Evolutionary conservation across 2,888 invertebrate genomes (phyloP).

Genomic region (Atethmia centrago): DNA sequence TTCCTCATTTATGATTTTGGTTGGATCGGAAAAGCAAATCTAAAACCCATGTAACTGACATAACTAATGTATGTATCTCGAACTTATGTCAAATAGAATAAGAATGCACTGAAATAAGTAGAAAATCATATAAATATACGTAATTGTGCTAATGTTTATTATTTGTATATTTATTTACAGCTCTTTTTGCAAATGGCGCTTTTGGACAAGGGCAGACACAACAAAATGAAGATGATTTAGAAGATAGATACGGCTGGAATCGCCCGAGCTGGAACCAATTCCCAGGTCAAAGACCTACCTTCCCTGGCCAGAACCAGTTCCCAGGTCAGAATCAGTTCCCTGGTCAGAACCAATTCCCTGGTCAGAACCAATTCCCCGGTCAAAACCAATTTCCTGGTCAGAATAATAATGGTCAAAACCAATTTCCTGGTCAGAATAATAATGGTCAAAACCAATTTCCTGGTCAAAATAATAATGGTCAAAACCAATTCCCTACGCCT

Average conservation of each 20-base stretch:
- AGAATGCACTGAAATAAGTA: neutral
- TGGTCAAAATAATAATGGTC: conserved; percentile 47
- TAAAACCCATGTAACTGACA: neutral
- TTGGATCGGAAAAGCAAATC: neutral
- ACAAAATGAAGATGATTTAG: conserved; percentile 69
- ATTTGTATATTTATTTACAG: conserved; percentile 67
- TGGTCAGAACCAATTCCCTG: conserved; percentile 49
- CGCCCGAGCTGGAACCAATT: conserved; percentile 39
- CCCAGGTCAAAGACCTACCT: conserved; percentile 47
- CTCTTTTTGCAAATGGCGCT: conserved; percentile 68
- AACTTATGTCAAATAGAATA: neutral
- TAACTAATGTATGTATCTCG: neutral
- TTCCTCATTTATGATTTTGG: neutral
- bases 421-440: conserved; percentile 52
- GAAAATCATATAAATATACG: neutral
- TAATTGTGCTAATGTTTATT: conserved; percentile 5
- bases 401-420: too few species aligned
- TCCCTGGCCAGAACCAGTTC: conserved; percentile 56
- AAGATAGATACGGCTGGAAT: conserved; percentile 77
- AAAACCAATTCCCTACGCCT: conserved; percentile 41
- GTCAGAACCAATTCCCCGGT: conserved; percentile 49
- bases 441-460: conserved; percentile 55
- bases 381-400: conserved; percentile 50
- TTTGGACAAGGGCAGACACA: conserved; percentile 71
- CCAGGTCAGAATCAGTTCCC: conserved; percentile 53